A percentile compares a stretch with the other conserved stretches of the same genome.
These are phyloP conservation scores for Drosophila histrio DNA, from an alignment of 2,888 invertebrate species.

Conservation along the genomic window DNA sequence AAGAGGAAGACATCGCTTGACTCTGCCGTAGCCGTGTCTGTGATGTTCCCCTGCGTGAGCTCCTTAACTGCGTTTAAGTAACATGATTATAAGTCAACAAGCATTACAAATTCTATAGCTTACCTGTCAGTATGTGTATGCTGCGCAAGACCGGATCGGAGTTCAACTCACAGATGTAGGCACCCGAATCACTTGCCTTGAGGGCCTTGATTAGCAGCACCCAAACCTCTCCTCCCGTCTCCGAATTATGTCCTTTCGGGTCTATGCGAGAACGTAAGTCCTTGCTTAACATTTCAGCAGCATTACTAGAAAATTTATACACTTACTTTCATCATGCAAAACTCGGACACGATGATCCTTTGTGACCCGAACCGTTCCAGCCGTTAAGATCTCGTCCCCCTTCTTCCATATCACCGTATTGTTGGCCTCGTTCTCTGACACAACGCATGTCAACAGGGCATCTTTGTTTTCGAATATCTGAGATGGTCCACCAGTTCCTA, in stretches of 20 bases:
- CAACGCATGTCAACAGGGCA: slow-evolving; percentile 92
- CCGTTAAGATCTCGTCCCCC: slow-evolving; percentile 89
- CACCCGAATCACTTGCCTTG: slow-evolving; percentile 89
- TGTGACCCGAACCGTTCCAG: slow-evolving; percentile 90
- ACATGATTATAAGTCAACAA: not conserved
- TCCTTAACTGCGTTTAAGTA: slow-evolving; percentile 64
- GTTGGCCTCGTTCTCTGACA: slow-evolving; percentile 86
- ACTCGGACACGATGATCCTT: slow-evolving; percentile 90
- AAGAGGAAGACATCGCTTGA: slow-evolving; percentile 79
- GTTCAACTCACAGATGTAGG: slow-evolving; percentile 93
- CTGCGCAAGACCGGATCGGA: slow-evolving; percentile 91
- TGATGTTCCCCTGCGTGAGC: slow-evolving; percentile 47
- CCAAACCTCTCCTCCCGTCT: slow-evolving; percentile 91
- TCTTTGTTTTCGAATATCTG: slow-evolving; percentile 89
- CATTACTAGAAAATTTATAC: not conserved
- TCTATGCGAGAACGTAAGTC: slow-evolving; percentile 49
- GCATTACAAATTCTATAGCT: not conserved
- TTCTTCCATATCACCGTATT: slow-evolving; percentile 92
- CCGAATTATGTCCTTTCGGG: slow-evolving; percentile 73
- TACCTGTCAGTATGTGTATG: slow-evolving; percentile 91
- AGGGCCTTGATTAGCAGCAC: slow-evolving; percentile 91
- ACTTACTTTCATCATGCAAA: slow-evolving; percentile 90
- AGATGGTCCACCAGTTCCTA: slow-evolving; percentile 83
- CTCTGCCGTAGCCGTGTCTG: slow-evolving; percentile 52
- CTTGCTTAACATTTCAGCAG: not conserved